These are phyloP conservation scores for Drosophila sucinea DNA, from an alignment of 1,140 invertebrate genomes.

Conservation along the genomic window DNA sequence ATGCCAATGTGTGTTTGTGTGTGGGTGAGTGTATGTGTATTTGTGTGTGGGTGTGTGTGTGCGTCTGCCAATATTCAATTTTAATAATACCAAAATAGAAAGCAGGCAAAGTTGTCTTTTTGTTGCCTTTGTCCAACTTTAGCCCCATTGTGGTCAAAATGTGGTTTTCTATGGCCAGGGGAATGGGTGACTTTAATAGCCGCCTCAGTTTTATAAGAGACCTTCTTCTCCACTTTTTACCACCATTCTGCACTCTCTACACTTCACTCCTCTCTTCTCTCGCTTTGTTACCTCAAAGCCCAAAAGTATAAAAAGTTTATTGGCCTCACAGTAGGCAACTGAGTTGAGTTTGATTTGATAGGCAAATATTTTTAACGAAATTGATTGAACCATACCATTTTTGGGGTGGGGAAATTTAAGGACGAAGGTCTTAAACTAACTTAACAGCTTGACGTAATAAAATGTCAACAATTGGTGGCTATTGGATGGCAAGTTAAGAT, in stretches of 20 bases:
- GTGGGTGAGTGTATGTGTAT: not conserved
- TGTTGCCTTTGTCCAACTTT: slow-evolving; percentile 38
- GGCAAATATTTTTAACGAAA: slow-evolving; percentile 22
- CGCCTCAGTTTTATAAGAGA: slow-evolving; percentile 19
- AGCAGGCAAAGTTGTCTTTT: slow-evolving; percentile 17
- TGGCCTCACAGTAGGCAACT: slow-evolving; percentile 14
- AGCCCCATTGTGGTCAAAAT: slow-evolving; percentile 41
- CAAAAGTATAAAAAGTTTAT: slow-evolving; percentile 28
- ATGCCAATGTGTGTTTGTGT: not conserved
- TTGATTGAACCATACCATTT: slow-evolving; percentile 20
- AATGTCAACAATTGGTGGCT: slow-evolving; percentile 11
- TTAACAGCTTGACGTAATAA: not conserved
- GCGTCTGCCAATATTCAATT: slow-evolving; percentile 30
- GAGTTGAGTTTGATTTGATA: slow-evolving; percentile 30
- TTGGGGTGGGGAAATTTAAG: not conserved
- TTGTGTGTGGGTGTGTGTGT: not conserved
- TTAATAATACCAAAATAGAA: slow-evolving; percentile 21
- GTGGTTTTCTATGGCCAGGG: slow-evolving; percentile 25
- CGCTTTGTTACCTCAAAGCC: too few species aligned
- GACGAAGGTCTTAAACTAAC: slow-evolving; percentile 3
- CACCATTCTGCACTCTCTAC: too few species aligned
- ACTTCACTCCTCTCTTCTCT: too few species aligned
- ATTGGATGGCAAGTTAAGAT: slow-evolving; percentile 16
- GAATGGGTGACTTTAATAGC: slow-evolving; percentile 26
- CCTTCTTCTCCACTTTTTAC: not conserved